Percentiles rank a stretch among this genome's conserved stretches.
Evolutionary conservation across 2,888 invertebrate species (phyloP).

Genomic region (Diogma glabrata): DNA sequence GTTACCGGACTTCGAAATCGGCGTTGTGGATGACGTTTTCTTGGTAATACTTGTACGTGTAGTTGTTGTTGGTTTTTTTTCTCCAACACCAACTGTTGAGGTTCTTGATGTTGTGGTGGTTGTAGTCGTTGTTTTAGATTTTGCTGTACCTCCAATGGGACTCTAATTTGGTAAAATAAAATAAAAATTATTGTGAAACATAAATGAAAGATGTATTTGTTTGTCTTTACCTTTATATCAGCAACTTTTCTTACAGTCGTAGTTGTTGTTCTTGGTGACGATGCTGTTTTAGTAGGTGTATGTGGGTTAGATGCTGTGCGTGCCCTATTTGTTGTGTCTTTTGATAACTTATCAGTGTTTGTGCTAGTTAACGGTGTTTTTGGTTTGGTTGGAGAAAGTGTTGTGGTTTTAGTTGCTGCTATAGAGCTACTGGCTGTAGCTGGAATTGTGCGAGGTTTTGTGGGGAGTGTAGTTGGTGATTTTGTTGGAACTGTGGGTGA

Average conservation of each 20-base stretch:
- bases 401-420: not conserved
- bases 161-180: not conserved
- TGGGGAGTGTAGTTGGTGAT: not conserved
- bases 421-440: not conserved
- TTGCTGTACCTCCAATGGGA: slow-evolving; percentile 1
- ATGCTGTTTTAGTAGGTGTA: not conserved
- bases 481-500: not conserved
- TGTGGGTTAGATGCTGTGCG: not conserved
- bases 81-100: slow-evolving; percentile 6
- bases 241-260: not conserved
- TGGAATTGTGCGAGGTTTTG: not conserved
- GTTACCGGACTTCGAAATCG: slow-evolving; percentile 4
- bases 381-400: slow-evolving; percentile 5
- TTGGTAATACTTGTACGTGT: slow-evolving; percentile 8
- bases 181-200: not conserved
- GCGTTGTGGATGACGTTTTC: slow-evolving; percentile 1
- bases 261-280: slow-evolving; percentile 5
- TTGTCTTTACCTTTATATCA: not conserved
- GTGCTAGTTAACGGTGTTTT: slow-evolving; percentile 5
- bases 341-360: slow-evolving; percentile 2
- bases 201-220: not conserved
- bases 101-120: slow-evolving; percentile 9
- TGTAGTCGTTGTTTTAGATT: not conserved
- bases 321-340: slow-evolving; percentile 5
- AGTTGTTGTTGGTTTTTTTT: slow-evolving; percentile 7